These are phyloP conservation scores for Polyodon spathula DNA, from an alignment of 2,113 vertebrate genomes.

Conservation along the genomic window DNA sequence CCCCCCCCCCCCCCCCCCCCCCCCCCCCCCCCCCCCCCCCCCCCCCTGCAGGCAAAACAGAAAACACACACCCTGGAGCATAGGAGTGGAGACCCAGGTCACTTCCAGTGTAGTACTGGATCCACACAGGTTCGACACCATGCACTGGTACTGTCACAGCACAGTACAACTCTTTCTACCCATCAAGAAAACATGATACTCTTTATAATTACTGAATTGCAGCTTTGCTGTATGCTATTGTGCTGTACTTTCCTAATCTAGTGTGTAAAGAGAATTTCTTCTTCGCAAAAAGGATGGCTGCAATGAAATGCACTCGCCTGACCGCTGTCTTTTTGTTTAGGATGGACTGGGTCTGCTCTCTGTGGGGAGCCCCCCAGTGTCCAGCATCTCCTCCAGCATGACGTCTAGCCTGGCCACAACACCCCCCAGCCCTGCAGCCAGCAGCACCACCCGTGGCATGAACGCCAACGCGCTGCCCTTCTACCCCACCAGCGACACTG, in stretches of 20 bases:
- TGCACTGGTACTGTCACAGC: no score
- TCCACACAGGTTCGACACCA: no score
- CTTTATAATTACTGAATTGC: no score
- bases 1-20: no score
- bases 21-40: no score
- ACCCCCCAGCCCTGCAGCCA: slow-evolving; percentile 82
- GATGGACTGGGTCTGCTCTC: slow-evolving; percentile 86
- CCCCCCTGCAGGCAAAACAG: slow-evolving; percentile 68
- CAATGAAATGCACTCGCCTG: not conserved
- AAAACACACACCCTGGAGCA: slow-evolving; percentile 81
- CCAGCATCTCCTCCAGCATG: slow-evolving; percentile 89
- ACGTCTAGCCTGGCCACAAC: slow-evolving; percentile 93
- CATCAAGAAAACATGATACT: no score
- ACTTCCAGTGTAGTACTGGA: slow-evolving; percentile 62
- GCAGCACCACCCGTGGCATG: slow-evolving; percentile 84
- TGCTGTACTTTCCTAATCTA: no score
- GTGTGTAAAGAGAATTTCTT: no score
- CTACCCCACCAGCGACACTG: slow-evolving; percentile 94
- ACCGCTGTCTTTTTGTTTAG: slow-evolving; percentile 53
- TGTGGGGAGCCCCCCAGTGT: slow-evolving; percentile 79
- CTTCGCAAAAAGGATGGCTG: no score
- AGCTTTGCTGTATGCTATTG: no score
- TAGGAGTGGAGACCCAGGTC: slow-evolving; percentile 70
- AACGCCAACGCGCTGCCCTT: slow-evolving; percentile 96
- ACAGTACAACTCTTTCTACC: no score